Evolutionary conservation across 2,797 vertebrate genomes (phyloP).

Genomic region (Todus mexicanus): DNA sequence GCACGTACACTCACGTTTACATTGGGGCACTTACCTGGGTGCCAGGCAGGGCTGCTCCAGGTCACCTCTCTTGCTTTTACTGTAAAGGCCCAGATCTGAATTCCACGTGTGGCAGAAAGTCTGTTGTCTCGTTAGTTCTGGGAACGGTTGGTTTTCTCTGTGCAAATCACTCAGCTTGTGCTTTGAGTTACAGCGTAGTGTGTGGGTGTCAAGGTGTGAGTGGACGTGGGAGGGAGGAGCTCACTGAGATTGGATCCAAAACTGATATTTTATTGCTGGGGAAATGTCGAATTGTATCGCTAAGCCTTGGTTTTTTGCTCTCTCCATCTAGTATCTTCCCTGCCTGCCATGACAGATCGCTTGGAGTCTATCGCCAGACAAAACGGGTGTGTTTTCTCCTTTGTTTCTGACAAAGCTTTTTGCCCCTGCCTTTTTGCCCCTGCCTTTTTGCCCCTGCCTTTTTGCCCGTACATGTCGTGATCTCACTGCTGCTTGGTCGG

Average conservation of each 20-base stretch:
- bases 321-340: no score
- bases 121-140: not conserved
- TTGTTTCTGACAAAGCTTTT: no score
- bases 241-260: no score
- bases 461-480: not conserved
- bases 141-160: not conserved
- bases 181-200: not conserved
- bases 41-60: not conserved
- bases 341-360: no score
- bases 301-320: no score
- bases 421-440: no score
- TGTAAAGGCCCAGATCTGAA: not conserved
- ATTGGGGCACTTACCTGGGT: not conserved
- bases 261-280: no score
- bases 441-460: no score
- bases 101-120: not conserved
- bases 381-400: no score
- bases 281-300: no score
- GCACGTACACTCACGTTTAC: not conserved
- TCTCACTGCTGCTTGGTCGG: conserved; percentile 1
- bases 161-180: no score
- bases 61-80: not conserved
- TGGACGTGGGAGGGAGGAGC: not conserved
- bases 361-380: no score
- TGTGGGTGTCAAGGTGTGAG: not conserved